These are phyloP conservation scores for Zophobas atratus DNA, from an alignment of 1,140 invertebrate species.

Conservation along the genomic window DNA sequence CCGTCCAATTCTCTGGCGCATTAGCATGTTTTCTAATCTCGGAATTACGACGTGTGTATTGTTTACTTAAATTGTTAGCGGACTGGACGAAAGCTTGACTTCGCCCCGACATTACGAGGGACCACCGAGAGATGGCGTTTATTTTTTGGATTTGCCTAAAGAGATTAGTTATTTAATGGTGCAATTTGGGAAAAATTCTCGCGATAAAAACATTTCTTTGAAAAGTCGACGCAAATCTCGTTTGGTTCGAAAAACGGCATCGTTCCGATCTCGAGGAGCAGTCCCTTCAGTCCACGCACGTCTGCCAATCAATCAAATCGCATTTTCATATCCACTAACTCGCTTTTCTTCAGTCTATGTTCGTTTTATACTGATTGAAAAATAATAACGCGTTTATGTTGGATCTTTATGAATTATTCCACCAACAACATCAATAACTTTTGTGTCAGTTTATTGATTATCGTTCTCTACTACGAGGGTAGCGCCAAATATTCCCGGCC, in stretches of 20 bases:
- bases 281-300: conserved; percentile 62
- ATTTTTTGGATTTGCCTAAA: conserved; percentile 48
- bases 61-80: conserved; percentile 47
- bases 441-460: conserved; percentile 56
- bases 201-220: conserved; percentile 38
- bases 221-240: conserved; percentile 45
- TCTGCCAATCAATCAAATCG: conserved; percentile 63
- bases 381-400: conserved; percentile 64
- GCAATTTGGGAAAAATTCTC: conserved; percentile 29
- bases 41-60: conserved; percentile 50
- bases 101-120: conserved; percentile 30
- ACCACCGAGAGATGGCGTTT: conserved; percentile 32
- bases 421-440: conserved; percentile 60
- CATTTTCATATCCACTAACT: conserved; percentile 64
- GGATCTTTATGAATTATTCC: conserved; percentile 64
- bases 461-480: conserved; percentile 46
- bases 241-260: conserved; percentile 38
- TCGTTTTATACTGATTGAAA: conserved; percentile 64
- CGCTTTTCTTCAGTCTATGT: conserved; percentile 56
- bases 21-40: conserved; percentile 49
- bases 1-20: conserved; percentile 24
- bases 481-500: too few species aligned
- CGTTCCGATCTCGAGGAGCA: conserved; percentile 36
- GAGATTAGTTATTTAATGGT: conserved; percentile 36
- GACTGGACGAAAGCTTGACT: conserved; percentile 11